These are phyloP conservation scores for Rhinopomastus cyanomelas DNA, from an alignment of 2,113 vertebrate genomes.

Conservation along the genomic window DNA sequence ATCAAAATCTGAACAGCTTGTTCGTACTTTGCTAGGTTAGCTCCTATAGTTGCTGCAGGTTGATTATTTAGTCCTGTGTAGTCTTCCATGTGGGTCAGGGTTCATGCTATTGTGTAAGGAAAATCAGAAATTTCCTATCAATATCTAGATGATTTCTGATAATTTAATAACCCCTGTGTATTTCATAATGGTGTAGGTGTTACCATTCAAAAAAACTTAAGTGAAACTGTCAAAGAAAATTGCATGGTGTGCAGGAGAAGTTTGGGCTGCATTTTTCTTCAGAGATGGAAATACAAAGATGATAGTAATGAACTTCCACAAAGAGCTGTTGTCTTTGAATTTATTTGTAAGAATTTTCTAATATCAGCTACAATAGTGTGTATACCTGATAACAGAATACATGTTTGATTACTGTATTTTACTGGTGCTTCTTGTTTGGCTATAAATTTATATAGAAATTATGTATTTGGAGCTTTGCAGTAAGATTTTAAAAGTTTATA, in stretches of 20 bases:
- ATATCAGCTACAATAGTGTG: not conserved
- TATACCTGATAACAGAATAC: not conserved
- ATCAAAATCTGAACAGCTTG: not conserved
- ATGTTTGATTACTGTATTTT: not conserved
- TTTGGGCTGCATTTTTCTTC: not conserved
- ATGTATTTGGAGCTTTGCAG: not conserved
- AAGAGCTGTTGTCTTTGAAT: not conserved
- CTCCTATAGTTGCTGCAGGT: not conserved
- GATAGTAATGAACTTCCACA: not conserved
- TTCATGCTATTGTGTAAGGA: not conserved
- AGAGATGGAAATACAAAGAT: not conserved
- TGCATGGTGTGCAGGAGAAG: not conserved
- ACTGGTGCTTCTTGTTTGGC: not conserved
- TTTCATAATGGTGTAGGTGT: not conserved
- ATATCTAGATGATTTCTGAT: not conserved
- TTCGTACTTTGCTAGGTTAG: not conserved
- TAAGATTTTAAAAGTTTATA: not conserved
- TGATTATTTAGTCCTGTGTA: not conserved
- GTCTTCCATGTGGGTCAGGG: not conserved
- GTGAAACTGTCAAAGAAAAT: conserved; percentile 21
- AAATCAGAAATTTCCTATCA: not conserved
- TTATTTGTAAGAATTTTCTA: not conserved
- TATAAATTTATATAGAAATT: not conserved
- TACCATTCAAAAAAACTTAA: not conserved
- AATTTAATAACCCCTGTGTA: not conserved